Evolutionary conservation across 2,113 vertebrate genomes (phyloP).

Genomic region (Sisor rabdophorus): DNA sequence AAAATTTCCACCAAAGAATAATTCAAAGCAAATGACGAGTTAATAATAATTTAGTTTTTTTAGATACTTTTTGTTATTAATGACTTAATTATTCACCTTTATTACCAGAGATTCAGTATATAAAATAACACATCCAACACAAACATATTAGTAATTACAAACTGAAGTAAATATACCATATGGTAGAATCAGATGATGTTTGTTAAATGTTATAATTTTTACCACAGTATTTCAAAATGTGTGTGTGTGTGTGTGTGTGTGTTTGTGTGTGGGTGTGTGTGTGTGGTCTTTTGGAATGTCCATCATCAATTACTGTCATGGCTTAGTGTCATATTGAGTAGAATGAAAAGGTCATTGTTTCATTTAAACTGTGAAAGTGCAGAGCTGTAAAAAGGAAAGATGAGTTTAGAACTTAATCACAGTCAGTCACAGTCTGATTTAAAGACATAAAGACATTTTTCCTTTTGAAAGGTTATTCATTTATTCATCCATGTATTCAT

Average conservation of each 20-base stretch:
- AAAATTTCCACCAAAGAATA: no score
- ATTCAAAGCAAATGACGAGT: background rate
- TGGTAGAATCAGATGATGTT: background rate
- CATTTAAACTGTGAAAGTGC: background rate
- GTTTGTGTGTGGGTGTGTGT: constrained; percentile 1
- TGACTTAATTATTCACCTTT: background rate
- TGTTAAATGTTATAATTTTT: background rate
- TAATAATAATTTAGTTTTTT: no score
- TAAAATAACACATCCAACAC: background rate
- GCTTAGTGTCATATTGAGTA: background rate
- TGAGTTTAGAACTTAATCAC: background rate
- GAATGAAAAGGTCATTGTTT: background rate
- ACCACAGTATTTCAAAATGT: background rate
- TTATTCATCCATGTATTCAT: no score
- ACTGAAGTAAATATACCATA: background rate
- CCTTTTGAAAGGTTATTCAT: no score
- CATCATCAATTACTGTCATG: constrained; percentile 1
- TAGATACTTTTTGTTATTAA: background rate
- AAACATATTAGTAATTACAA: background rate
- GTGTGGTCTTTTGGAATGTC: background rate
- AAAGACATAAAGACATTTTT: no score
- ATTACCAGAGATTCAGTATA: background rate
- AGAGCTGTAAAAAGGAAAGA: background rate
- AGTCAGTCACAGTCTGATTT: background rate
- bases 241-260: constrained; percentile 15